These are phyloP conservation scores for Xenopus borealis DNA, from an alignment of 2,113 vertebrate genomes.

Conservation along the genomic window DNA sequence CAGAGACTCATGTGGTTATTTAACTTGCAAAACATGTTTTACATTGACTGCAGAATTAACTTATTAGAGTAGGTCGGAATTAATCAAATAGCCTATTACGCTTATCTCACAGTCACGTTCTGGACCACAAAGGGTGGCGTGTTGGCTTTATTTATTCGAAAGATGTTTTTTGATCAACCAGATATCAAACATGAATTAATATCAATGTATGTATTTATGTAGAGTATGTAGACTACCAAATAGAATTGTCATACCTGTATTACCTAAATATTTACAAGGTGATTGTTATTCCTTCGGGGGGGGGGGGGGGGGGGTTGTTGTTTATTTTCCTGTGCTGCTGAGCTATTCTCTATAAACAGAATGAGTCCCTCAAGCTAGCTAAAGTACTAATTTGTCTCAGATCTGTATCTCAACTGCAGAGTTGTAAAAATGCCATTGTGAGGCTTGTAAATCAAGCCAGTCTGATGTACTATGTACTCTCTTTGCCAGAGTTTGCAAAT, in stretches of 20 bases:
- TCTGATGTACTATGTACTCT: constrained; percentile 31
- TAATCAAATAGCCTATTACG: no score
- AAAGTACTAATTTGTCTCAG: neutral
- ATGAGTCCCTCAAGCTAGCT: constrained; percentile 19
- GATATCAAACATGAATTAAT: no score
- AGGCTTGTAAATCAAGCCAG: constrained; percentile 4
- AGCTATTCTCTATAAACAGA: neutral
- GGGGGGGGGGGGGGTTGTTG: no score
- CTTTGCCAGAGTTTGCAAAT: constrained; percentile 35
- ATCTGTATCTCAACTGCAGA: neutral
- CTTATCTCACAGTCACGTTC: neutral
- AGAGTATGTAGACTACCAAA: no score
- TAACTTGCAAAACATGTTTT: constrained; percentile 3
- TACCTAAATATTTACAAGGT: no score
- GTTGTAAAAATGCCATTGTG: neutral
- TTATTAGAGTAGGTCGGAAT: no score
- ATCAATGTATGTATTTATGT: no score
- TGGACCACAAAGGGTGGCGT: neutral
- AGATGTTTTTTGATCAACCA: no score
- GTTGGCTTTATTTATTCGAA: no score
- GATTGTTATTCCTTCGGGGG: constrained; percentile 24
- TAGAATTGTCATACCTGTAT: no score
- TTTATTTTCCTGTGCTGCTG: neutral
- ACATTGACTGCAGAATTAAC: neutral
- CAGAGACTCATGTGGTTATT: neutral